phyloP scores from a whole-genome alignment of 1,140 invertebrate genomes.

The Drosophila orosa region DNA sequence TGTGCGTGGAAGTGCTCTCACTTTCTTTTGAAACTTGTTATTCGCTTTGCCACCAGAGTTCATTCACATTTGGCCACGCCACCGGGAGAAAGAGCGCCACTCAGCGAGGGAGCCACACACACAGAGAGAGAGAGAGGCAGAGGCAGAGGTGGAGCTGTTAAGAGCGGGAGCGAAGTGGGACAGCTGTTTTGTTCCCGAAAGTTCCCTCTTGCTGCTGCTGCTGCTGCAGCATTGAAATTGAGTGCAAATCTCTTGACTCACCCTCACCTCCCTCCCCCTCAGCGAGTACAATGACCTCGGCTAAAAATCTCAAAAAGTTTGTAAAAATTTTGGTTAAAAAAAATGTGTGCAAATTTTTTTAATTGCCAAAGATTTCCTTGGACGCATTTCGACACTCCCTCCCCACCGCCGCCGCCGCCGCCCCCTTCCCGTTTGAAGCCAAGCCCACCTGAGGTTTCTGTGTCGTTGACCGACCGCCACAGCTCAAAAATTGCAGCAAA shows the following conservation, averaged over 20 bases:
- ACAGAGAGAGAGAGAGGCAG: constrained; percentile 12
- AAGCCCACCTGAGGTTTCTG: constrained; percentile 85
- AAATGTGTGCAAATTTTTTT: constrained; percentile 36
- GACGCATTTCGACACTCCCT: constrained; percentile 68
- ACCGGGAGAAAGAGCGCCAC: constrained; percentile 8
- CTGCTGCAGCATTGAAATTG: constrained; percentile 69
- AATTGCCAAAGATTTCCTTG: constrained; percentile 79
- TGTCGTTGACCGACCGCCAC: constrained; percentile 84
- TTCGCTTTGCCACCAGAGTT: constrained; percentile 77
- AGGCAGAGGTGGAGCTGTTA: constrained; percentile 1
- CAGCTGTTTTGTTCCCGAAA: constrained; percentile 79
- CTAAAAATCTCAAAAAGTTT: constrained; percentile 14
- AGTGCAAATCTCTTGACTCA: constrained; percentile 65
- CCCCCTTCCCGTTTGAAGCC: constrained; percentile 45
- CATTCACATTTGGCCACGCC: constrained; percentile 78
- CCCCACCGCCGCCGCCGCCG: not conserved
- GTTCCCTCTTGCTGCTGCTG: constrained; percentile 37
- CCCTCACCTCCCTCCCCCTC: not conserved
- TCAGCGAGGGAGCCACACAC: constrained; percentile 8
- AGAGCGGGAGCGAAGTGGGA: constrained; percentile 55
- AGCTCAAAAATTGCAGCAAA: constrained; percentile 52
- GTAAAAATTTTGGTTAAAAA: constrained; percentile 12
- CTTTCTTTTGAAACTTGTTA: constrained; percentile 83
- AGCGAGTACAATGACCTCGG: constrained; percentile 71
- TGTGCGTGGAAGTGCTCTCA: constrained; percentile 74